Evolutionary conservation across 2,888 invertebrate genomes (phyloP), one percentile per base, ranked within the genome.

Genomic region (Cyclophora punctaria): DNA sequence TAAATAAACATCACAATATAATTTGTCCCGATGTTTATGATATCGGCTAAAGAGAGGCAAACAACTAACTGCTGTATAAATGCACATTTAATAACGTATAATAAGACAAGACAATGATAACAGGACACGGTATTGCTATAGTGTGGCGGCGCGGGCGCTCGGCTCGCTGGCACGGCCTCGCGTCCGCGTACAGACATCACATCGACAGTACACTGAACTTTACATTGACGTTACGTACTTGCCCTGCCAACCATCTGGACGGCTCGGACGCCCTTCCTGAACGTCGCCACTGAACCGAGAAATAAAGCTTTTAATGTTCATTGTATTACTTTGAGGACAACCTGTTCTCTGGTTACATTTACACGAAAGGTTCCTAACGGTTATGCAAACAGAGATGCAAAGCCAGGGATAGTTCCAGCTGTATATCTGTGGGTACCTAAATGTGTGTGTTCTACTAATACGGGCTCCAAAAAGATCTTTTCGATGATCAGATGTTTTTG

Each of bases 221-320:
- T 71, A 76, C 73, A 79, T 72, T 71, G 63, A 70, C 67, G 75
- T 82, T 95, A 97, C 97, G 93, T 97, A 97, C 97, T 97, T 96
- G 97, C 96, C 93, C 97, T 93, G 92, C 97, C 97, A 90, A 96
- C 96, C 94, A 97, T 95, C 93, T 97, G 98, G 91, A 98, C 96
- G 91, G 98, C 98, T 90, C 98, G 96, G 89, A 98, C 98, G 92
- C 98, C 98, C 92, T 98, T 98, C 95, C 98, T 96, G 96, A 99
- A 99, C 90, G 98, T 96, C 86, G 98, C 98, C 96, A 98, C 98
- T 98, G 93, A 89, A 89, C 82, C 85, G 83, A 85, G 80, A 88
- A 88, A 87, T 68, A 86, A 83, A 77, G 57, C 62, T 71, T 37
- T 37, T 37, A 37, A 37, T 37, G 37, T 37, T 37, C 4, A 37